Conservation (phyloP, 2,113 vertebrate species). For the Xiphias gladius region DNA sequence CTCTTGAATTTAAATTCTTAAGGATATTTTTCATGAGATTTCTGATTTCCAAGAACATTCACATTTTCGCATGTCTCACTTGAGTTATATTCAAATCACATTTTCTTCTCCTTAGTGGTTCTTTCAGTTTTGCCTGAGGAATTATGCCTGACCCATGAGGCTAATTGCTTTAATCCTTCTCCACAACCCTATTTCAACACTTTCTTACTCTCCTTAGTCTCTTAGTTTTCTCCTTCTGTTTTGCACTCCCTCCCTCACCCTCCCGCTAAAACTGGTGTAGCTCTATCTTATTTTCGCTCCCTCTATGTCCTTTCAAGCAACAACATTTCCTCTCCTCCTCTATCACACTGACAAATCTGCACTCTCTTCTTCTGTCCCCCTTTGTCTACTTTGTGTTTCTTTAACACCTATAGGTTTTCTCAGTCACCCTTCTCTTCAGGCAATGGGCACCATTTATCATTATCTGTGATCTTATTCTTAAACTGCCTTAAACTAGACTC, state of each 20-base stretch:
- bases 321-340: slow-evolving; percentile 39
- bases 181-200: slow-evolving; percentile 33
- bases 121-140: slow-evolving; percentile 52
- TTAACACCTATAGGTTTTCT: slow-evolving; percentile 49
- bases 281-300: slow-evolving; percentile 47
- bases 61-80: slow-evolving; percentile 2
- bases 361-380: not conserved
- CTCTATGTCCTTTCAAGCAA: slow-evolving; percentile 20
- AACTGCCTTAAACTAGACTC: slow-evolving; percentile 70
- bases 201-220: slow-evolving; percentile 39
- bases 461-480: slow-evolving; percentile 64
- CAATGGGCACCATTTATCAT: slow-evolving; percentile 61
- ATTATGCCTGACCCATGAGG: slow-evolving; percentile 55
- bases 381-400: slow-evolving; percentile 46
- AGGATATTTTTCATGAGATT: not conserved
- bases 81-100: slow-evolving; percentile 35
- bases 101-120: slow-evolving; percentile 27
- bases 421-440: slow-evolving; percentile 34
- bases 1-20: not conserved
- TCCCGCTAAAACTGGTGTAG: slow-evolving; percentile 6
- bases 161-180: slow-evolving; percentile 59
- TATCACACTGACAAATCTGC: slow-evolving; percentile 37
- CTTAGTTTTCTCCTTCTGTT: not conserved
- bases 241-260: not conserved
- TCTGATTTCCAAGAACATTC: slow-evolving; percentile 22